Conservation (phyloP, 2,797 vertebrate species). For the Trematocara caparti region DNA sequence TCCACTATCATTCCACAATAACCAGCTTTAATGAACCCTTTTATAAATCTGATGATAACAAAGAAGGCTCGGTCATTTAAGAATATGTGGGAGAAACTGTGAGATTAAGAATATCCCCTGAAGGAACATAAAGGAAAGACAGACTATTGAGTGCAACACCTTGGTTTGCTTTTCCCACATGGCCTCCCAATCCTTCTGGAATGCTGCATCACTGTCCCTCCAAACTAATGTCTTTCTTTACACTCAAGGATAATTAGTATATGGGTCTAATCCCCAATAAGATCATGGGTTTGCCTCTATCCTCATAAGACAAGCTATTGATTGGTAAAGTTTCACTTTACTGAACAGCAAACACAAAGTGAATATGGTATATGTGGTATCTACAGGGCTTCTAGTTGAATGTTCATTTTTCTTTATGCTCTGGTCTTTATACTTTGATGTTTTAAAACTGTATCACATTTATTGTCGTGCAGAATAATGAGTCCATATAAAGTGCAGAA, state of each 20-base stretch:
- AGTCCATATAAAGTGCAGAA: not conserved
- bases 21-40: slow-evolving; percentile 43
- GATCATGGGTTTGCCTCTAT: not conserved
- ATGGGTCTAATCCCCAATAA: not conserved
- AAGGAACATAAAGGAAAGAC: slow-evolving; percentile 34
- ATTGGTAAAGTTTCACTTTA: not conserved
- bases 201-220: slow-evolving; percentile 45
- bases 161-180: slow-evolving; percentile 64
- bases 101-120: slow-evolving; percentile 50
- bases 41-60: slow-evolving; percentile 4
- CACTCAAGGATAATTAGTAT: slow-evolving; percentile 15
- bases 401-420: not conserved
- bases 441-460: not conserved
- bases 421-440: not conserved
- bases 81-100: slow-evolving; percentile 2
- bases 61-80: slow-evolving; percentile 1
- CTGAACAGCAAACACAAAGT: not conserved
- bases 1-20: not conserved
- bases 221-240: slow-evolving; percentile 40
- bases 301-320: not conserved
- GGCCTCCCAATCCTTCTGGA: slow-evolving; percentile 46
- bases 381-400: not conserved
- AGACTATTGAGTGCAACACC: slow-evolving; percentile 54
- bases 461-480: not conserved
- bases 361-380: not conserved